Conservation (phyloP, 1,140 invertebrate genomes). For the Drosophila seguyi region DNA sequence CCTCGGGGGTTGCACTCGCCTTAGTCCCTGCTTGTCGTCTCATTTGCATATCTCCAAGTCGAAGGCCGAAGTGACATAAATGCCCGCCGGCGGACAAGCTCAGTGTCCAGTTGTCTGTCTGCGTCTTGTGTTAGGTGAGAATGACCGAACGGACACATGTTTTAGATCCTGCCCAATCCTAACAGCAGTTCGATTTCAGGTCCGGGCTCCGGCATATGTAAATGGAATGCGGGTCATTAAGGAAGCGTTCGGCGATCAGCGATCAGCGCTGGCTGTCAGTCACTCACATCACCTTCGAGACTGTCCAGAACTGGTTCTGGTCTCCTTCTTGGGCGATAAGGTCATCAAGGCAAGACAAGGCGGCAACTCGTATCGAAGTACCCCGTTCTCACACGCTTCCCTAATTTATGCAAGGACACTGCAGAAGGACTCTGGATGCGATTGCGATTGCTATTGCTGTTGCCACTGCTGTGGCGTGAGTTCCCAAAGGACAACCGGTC, state of each 20-base stretch:
- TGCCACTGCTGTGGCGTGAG: constrained; percentile 58
- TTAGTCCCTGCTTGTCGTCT: constrained; percentile 1
- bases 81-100: constrained; percentile 32
- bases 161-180: constrained; percentile 18
- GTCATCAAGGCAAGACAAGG: constrained; percentile 55
- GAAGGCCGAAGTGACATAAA: constrained; percentile 32
- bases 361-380: constrained; percentile 19
- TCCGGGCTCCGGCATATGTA: constrained; percentile 38
- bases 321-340: constrained; percentile 62
- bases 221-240: constrained; percentile 68
- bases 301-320: constrained; percentile 81
- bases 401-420: constrained; percentile 85
- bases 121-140: constrained; percentile 8
- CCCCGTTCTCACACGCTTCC: constrained; percentile 69
- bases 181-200: constrained; percentile 47
- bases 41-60: constrained; percentile 66
- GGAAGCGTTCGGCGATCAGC: constrained; percentile 22
- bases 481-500: constrained; percentile 71
- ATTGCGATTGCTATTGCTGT: constrained; percentile 33
- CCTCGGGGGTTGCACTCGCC: constrained; percentile 64
- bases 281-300: constrained; percentile 36
- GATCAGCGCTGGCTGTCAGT: constrained; percentile 38
- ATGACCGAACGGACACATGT: constrained; percentile 54
- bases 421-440: constrained; percentile 78
- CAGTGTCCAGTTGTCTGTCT: constrained; percentile 61